Conservation (phyloP, 2,888 invertebrate genomes). For the Phalangium opilio region DNA sequence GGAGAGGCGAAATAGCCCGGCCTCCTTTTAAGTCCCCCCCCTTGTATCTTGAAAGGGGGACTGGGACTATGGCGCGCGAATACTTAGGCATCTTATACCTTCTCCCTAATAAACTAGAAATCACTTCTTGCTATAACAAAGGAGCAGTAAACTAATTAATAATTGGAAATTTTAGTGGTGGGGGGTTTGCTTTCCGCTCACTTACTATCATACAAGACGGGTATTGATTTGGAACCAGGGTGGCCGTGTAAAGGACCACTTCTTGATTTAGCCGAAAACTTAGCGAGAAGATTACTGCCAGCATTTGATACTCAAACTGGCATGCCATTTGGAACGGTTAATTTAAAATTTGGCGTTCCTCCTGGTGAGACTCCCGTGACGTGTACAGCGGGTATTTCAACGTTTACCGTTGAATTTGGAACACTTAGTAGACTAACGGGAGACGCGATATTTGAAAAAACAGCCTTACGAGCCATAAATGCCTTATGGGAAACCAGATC, state of each 20-base stretch:
- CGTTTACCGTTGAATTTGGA: constrained; percentile 92
- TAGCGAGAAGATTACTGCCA: constrained; percentile 75
- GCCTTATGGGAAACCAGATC: constrained; percentile 75
- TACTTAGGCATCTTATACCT: too few species aligned
- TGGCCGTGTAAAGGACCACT: constrained; percentile 98
- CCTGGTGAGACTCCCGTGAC: constrained; percentile 88
- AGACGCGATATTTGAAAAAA: constrained; percentile 80
- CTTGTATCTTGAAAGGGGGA: too few species aligned
- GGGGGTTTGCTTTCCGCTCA: constrained; percentile 94
- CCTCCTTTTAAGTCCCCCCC: too few species aligned
- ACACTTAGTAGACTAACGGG: constrained; percentile 83
- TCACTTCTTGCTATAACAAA: too few species aligned
- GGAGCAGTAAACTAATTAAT: too few species aligned
- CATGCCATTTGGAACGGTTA: constrained; percentile 92
- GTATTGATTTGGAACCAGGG: constrained; percentile 64
- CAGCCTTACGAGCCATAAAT: constrained; percentile 74
- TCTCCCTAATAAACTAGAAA: too few species aligned
- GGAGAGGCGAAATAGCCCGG: too few species aligned
- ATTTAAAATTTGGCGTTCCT: constrained; percentile 73
- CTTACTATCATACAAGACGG: constrained; percentile 68
- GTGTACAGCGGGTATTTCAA: constrained; percentile 95
- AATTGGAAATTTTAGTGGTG: constrained; percentile 44
- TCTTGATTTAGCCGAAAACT: constrained; percentile 79
- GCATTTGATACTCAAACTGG: constrained; percentile 44
- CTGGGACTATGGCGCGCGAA: too few species aligned